Evolutionary conservation across 2,113 vertebrate species (phyloP), one percentile per base, ranked within the genome.

Genomic region (Chauna torquata): DNA sequence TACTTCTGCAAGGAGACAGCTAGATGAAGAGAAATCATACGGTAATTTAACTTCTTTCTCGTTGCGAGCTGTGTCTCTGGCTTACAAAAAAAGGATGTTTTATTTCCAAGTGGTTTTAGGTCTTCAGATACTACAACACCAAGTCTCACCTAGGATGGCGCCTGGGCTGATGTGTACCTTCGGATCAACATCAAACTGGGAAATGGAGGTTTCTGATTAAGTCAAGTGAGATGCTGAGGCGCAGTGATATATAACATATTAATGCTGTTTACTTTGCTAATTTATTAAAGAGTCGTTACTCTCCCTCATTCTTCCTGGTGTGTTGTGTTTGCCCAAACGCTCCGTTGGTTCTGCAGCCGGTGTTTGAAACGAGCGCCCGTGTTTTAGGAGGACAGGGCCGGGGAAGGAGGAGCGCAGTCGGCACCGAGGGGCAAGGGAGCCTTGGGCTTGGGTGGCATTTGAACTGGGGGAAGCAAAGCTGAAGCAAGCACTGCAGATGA

Each of bases 151-250:
- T 1, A 1, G 40, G 57, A 17, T 55, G 40, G 23, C 3, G 4
- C 62, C 47, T 1, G 1, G 44, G 4, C 36, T 4, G n/a, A 8
- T 1, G n/a, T 16, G 4, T 4, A 4, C 40, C 58, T 30, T 19
- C 0, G 42, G 59, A 13, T 50, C 42, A 2, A 55, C 61, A 12
- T 7, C 28, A 2, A 34, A 23, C 36, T 0, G 50, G 62, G 68
- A 22, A 36, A 54, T n/a, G 12, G 14, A 22, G 13, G 34, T 52
- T 58, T 50, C 61, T 16, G 79, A 75, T 34, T 24, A 4, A 19
- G 32, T 12, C 40, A 0, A 2, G 19, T 15, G 28, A 38, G 12
- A 32, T 16, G 47, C 23, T 2, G 79, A 27, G 78, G 28, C 5
- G 50, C 62, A 15, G 84, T 3, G 6, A 18, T 8, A 28, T 2